Percentiles rank a stretch among this genome's conserved stretches.
These are phyloP conservation scores for Machimus atricapillus DNA, from an alignment of 2,888 invertebrate species.

Conservation along the genomic window DNA sequence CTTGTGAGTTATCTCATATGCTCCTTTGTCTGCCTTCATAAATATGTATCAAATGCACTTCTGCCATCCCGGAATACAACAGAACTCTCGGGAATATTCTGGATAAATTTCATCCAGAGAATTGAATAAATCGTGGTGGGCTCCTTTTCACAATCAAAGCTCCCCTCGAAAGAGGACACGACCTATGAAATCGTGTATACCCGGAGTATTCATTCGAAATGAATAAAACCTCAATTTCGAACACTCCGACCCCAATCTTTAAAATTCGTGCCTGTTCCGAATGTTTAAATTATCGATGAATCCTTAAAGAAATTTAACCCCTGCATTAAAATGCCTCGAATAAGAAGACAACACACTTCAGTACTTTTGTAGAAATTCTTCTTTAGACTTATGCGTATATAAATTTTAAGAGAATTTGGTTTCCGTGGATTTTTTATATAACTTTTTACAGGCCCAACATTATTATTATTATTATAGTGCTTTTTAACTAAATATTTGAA, in stretches of 20 bases:
- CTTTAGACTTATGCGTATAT: no score
- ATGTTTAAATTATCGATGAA: neutral
- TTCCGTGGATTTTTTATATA: no score
- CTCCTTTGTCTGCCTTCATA: neutral
- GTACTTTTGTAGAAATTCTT: no score
- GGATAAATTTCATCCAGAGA: slow-evolving; percentile 1
- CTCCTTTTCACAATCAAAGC: neutral
- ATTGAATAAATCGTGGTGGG: neutral
- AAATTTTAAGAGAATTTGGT: no score
- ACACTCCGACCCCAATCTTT: neutral
- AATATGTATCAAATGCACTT: slow-evolving; percentile 26
- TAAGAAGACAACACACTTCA: neutral
- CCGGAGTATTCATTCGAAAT: neutral
- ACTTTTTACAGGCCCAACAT: no score
- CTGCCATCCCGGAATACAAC: neutral
- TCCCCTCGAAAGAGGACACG: neutral
- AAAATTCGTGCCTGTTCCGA: neutral
- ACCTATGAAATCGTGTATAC: neutral
- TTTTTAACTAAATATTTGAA: no score
- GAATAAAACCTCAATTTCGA: neutral
- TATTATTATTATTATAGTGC: no score
- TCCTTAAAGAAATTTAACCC: neutral
- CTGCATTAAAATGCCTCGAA: neutral
- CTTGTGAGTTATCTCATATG: neutral
- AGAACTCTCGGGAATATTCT: neutral